phyloP scores from a whole-genome alignment of 2,888 invertebrate species.

The Malacosoma neustria region DNA sequence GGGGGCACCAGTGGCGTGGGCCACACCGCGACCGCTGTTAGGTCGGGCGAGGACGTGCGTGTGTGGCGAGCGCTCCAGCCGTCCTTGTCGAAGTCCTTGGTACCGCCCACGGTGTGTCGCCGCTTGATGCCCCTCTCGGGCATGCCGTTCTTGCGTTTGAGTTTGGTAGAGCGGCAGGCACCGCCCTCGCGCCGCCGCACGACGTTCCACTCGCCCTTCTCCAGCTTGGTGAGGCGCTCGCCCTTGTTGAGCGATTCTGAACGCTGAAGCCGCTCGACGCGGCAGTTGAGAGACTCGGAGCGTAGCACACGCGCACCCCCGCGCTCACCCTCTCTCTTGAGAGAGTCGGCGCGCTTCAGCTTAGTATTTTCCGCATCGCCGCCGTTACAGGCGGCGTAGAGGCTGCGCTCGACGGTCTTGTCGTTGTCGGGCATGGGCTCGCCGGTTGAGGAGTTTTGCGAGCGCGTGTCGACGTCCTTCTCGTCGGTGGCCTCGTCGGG shows the following conservation, averaged over 20 bases:
- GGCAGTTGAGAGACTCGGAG: conserved; percentile 77
- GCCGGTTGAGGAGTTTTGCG: conserved; percentile 67
- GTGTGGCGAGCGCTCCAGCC: conserved; percentile 76
- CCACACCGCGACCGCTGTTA: conserved; percentile 50
- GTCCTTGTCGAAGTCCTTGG: conserved; percentile 85
- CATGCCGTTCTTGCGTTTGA: conserved; percentile 85
- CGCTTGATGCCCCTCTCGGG: conserved; percentile 89
- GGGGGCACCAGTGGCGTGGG: conserved; percentile 40
- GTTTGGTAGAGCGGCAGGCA: conserved; percentile 74
- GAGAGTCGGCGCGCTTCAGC: conserved; percentile 76
- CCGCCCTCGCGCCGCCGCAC: conserved; percentile 77
- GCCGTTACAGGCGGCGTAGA: conserved; percentile 16
- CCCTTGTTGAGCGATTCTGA: conserved; percentile 36
- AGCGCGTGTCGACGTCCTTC: conserved; percentile 84
- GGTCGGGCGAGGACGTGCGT: conserved; percentile 76
- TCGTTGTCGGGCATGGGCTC: conserved; percentile 59
- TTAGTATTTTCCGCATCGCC: conserved; percentile 30
- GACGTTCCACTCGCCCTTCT: conserved; percentile 82
- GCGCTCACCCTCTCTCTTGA: conserved; percentile 71
- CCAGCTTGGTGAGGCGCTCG: conserved; percentile 73
- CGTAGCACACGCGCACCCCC: conserved; percentile 71
- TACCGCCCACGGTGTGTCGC: conserved; percentile 93
- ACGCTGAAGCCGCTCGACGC: conserved; percentile 28
- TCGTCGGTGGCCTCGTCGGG: conserved; percentile 48
- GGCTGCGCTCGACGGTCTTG: conserved; percentile 24